phyloP scores from a whole-genome alignment of 1,140 invertebrate genomes.

The Drosophila sturtevanti region DNA sequence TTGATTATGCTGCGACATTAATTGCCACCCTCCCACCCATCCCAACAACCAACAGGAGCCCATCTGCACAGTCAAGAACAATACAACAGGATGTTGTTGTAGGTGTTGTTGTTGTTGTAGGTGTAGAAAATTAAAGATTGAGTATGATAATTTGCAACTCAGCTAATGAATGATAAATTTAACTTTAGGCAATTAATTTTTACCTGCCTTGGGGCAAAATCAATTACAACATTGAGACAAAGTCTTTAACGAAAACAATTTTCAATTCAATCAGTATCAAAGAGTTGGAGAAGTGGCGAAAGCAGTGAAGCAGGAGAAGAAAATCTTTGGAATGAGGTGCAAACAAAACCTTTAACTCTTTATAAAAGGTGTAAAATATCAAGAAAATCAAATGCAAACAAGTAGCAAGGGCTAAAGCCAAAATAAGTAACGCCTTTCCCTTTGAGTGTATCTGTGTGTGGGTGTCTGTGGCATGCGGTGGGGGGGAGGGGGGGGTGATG shows the following conservation, averaged over 20 bases:
- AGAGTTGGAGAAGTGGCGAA: no score
- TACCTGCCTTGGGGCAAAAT: slow-evolving; percentile 40
- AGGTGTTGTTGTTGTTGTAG: no score
- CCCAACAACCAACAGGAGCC: not conserved
- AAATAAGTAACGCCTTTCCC: not conserved
- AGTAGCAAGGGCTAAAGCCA: slow-evolving; percentile 30
- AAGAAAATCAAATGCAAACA: slow-evolving; percentile 78
- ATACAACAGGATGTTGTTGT: no score
- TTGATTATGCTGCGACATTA: slow-evolving; percentile 27
- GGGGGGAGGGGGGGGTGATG: slow-evolving; percentile 42
- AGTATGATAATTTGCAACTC: slow-evolving; percentile 23
- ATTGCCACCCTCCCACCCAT: slow-evolving; percentile 25
- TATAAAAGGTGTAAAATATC: slow-evolving; percentile 76
- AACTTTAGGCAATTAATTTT: slow-evolving; percentile 70
- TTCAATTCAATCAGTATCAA: slow-evolving; percentile 58
- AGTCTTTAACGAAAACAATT: not conserved
- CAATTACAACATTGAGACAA: slow-evolving; percentile 50
- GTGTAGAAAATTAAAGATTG: not conserved
- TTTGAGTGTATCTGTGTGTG: not conserved
- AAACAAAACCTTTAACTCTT: slow-evolving; percentile 74
- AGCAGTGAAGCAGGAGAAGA: not conserved
- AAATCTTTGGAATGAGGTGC: slow-evolving; percentile 42
- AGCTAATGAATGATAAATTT: slow-evolving; percentile 56
- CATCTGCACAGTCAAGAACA: no score
- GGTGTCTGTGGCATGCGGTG: not conserved